These are phyloP conservation scores for Trichosurus vulpecula DNA, from an alignment of 2,797 vertebrate genomes.

Conservation along the genomic window DNA sequence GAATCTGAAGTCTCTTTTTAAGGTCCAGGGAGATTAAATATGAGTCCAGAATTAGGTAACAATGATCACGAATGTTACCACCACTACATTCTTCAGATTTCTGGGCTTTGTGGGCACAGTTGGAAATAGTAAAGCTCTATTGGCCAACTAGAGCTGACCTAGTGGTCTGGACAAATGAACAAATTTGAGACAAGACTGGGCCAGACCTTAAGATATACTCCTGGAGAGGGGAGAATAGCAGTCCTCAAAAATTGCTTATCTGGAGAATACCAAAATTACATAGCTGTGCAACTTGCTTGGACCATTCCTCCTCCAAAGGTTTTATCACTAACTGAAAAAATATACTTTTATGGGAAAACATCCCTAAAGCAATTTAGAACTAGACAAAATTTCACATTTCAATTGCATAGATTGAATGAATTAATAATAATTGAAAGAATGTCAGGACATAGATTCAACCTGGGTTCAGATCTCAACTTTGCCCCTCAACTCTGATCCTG, in stretches of 20 bases:
- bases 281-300: not conserved
- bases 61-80: not conserved
- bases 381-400: not conserved
- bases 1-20: not conserved
- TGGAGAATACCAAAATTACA: not conserved
- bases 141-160: not conserved
- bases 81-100: not conserved
- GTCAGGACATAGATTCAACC: not conserved
- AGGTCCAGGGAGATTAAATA: not conserved
- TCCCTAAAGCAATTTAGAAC: not conserved
- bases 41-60: not conserved
- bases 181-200: not conserved
- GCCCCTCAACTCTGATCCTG: not conserved
- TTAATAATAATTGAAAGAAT: not conserved
- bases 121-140: not conserved
- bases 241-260: constrained; percentile 28
- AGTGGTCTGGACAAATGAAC: constrained; percentile 19
- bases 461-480: not conserved
- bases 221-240: constrained; percentile 2
- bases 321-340: not conserved
- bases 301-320: not conserved
- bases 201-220: constrained; percentile 18
- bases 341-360: not conserved
- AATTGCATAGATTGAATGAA: not conserved
- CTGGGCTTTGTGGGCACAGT: not conserved